Percentiles rank a stretch among this genome's conserved stretches.
These are phyloP conservation scores for Ischnura elegans DNA, from an alignment of 2,888 invertebrate species.

Conservation along the genomic window DNA sequence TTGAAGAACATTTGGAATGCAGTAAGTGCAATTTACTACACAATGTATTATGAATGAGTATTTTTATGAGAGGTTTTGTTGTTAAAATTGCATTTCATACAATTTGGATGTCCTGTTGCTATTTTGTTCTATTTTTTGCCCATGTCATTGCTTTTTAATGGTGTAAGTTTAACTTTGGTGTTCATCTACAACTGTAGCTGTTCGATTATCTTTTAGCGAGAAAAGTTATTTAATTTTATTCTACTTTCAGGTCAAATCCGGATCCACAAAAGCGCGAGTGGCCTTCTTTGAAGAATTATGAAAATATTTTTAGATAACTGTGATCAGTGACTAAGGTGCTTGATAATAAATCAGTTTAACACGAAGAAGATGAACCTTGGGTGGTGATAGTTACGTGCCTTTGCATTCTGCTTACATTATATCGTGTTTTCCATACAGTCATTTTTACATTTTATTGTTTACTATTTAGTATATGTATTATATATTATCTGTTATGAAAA, in stretches of 20 bases:
- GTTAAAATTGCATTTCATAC: too few species aligned
- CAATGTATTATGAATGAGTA: too few species aligned
- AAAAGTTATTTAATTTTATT: neutral
- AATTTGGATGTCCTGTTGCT: too few species aligned
- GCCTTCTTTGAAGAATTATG: conserved; percentile 98
- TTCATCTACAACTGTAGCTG: too few species aligned
- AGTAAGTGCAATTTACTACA: too few species aligned
- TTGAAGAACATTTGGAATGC: too few species aligned
- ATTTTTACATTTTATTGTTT: neutral
- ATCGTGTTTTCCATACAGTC: conserved; percentile 19
- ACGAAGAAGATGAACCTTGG: neutral
- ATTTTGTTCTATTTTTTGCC: too few species aligned
- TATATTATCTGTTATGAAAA: conserved; percentile 50
- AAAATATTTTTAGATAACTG: conserved; percentile 68
- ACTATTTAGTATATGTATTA: conserved; percentile 48
- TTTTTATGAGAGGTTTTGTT: too few species aligned
- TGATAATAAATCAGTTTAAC: neutral
- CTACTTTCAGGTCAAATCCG: conserved; percentile 87
- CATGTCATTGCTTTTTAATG: too few species aligned
- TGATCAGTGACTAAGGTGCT: conserved; percentile 58
- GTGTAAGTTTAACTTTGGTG: too few species aligned
- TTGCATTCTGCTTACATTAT: neutral
- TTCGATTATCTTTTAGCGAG: too few species aligned
- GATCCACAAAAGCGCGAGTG: conserved; percentile 95
- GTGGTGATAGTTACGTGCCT: conserved; percentile 33